Evolutionary conservation across 2,113 vertebrate genomes (phyloP).

Genomic region (Craseonycteris thonglongyai): DNA sequence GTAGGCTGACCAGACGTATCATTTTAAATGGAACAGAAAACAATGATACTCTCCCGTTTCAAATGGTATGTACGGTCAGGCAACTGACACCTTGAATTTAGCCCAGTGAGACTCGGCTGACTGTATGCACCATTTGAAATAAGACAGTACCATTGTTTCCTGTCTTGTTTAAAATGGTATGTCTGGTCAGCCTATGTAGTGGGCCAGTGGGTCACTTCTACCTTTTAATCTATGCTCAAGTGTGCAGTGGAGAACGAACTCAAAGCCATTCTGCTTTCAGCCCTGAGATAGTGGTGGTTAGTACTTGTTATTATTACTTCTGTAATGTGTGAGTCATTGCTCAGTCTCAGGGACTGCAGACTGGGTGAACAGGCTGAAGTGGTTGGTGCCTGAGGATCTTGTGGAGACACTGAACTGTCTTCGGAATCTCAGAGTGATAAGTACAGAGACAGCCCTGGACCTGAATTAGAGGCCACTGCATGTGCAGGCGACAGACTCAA

Average conservation of each 20-base stretch:
- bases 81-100: too few relatives aligned
- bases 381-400: background rate
- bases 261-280: background rate
- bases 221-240: background rate
- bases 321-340: background rate
- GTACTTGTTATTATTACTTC: background rate
- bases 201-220: background rate
- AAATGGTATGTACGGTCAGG: too few relatives aligned
- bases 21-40: too few relatives aligned
- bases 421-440: background rate
- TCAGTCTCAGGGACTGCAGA: background rate
- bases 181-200: too few relatives aligned
- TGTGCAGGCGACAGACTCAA: background rate
- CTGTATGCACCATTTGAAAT: too few relatives aligned
- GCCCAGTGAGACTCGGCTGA: too few relatives aligned
- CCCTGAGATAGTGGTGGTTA: background rate
- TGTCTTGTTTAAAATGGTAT: too few relatives aligned
- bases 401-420: background rate
- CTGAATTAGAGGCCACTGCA: background rate
- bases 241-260: background rate
- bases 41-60: too few relatives aligned
- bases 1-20: too few relatives aligned
- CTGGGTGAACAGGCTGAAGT: too few relatives aligned
- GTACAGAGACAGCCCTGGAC: background rate
- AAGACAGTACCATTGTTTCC: too few relatives aligned